Conservation (phyloP, 2,888 invertebrate genomes). For the Dichetophora obliterata region DNA sequence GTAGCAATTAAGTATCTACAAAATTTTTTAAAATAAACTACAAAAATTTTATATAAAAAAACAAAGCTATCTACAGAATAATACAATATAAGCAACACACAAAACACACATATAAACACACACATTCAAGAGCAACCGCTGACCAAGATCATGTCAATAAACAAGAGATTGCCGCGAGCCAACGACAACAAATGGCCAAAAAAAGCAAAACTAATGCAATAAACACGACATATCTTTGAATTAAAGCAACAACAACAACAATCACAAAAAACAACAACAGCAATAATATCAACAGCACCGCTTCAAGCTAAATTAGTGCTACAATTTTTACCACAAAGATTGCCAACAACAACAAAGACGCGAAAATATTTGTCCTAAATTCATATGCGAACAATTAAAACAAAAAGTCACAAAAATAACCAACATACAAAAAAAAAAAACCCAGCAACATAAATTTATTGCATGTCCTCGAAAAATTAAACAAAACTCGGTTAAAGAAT, state of each 20-base stretch:
- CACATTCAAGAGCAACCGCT: too few relatives aligned
- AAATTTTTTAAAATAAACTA: too few relatives aligned
- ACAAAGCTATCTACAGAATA: too few relatives aligned
- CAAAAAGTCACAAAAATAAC: background rate
- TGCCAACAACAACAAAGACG: too few relatives aligned
- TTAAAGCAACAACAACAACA: background rate
- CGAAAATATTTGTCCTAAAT: slow-evolving; percentile 19
- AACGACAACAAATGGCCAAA: background rate
- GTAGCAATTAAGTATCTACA: too few relatives aligned
- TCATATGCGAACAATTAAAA: slow-evolving; percentile 5
- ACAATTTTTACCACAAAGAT: too few relatives aligned
- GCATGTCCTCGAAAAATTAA: slow-evolving; percentile 9
- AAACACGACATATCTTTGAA: too few relatives aligned
- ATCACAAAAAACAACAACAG: background rate
- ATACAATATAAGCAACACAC: too few relatives aligned
- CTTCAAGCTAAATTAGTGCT: too few relatives aligned
- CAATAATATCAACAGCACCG: background rate
- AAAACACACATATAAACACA: too few relatives aligned
- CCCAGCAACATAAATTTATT: background rate
- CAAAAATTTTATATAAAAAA: too few relatives aligned
- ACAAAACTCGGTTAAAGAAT: background rate
- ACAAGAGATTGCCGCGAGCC: background rate
- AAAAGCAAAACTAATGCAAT: background rate
- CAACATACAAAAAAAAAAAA: background rate
- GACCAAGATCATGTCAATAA: background rate